Base-by-base conservation (phyloP, 1,140 invertebrate species). In the Gonatopus flavifemur region DNA sequence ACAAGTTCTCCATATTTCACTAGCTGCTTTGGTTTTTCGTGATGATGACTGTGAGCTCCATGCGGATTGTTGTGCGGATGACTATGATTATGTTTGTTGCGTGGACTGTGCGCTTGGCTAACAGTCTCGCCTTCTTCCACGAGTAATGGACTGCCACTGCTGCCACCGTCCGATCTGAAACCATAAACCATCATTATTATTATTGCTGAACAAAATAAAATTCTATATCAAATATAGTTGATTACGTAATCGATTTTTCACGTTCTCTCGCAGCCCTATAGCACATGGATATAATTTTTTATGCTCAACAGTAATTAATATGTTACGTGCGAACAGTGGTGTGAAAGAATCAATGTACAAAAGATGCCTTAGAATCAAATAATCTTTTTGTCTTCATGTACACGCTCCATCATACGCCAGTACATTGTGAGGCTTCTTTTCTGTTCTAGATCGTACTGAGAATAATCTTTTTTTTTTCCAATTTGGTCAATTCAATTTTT, bases 1-100 rank as follows among this genome's bases (percentile, higher is more conserved):
- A 94, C 89, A 71, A 96, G 83, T 84, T 96, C 93, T 58, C 93
- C 93, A 82, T 94, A 96, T 81, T 91, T 93, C 61, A 90, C 80
- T 62, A 83, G 82, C 55, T 86, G 86, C 77, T 90, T 89, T 22
- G 85, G 81, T 71, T 87, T 87, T 40, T 85, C 84, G 66, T 78
- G 73, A 41, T 72, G 71, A 64, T 75, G 71, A 61, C 66, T 67
- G 20, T 72, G 69, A 44, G 61, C 59, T 45, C 67, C 67, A 57
- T 75, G 74, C 45, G 69, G 63, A 66, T 72, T 69, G 24, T 55
- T 63, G 52, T 74, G 68, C 48, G 69, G 66, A 60, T 74, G 71
- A 55, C 53, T 70, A 50, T 70, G 67, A 63, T 59, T 69, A 52
- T 70, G 66, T 66, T 76, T 78, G 39, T 66, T 66, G 40, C 66